Conservation (phyloP, 2,888 invertebrate genomes). For the Caenorhabditis sp. region DNA sequence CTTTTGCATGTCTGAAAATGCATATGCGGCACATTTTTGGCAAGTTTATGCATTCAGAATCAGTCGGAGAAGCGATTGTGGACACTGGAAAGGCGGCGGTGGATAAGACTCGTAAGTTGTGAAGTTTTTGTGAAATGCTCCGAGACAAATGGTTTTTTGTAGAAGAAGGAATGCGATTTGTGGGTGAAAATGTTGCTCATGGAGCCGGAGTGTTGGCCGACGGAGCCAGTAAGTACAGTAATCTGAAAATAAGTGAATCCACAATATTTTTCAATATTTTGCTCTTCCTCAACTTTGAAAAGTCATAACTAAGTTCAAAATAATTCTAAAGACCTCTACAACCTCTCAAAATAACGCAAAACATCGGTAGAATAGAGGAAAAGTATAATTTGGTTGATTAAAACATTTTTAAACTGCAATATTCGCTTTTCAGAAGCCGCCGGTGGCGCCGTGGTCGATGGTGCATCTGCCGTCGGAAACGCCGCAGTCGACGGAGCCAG, state of each 20-base stretch:
- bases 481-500: conserved; percentile 1
- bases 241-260: neutral
- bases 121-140: neutral
- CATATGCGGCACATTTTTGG: neutral
- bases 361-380: no score
- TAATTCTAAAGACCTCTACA: no score
- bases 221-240: conserved; percentile 19
- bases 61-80: conserved; percentile 20
- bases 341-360: no score
- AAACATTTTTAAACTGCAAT: no score
- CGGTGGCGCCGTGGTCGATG: neutral
- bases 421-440: neutral
- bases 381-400: no score
- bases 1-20: no score
- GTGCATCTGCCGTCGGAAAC: neutral
- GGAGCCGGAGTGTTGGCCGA: conserved; percentile 37
- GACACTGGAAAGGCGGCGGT: conserved; percentile 25
- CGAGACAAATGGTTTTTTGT: conserved; percentile 5
- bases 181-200: conserved; percentile 20
- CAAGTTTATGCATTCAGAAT: conserved; percentile 7
- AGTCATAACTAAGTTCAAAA: no score
- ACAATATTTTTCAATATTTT: no score
- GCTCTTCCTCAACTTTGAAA: no score
- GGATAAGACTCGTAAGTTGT: conserved; percentile 21
- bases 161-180: conserved; percentile 14